phyloP scores from a whole-genome alignment of 2,888 invertebrate genomes.

The Cryptus armator region DNA sequence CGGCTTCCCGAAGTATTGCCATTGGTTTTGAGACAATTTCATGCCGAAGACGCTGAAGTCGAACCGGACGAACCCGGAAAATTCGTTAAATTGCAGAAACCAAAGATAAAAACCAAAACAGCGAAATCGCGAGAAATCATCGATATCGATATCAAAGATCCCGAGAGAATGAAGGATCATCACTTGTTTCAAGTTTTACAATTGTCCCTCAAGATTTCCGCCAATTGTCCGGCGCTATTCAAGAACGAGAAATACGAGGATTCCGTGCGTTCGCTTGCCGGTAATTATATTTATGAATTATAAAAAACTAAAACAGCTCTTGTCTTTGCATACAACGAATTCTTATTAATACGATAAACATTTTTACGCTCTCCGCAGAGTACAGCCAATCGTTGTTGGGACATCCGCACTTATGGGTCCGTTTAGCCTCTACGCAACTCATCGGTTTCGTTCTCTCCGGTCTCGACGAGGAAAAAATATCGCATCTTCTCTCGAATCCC shows the following conservation, averaged over 20 bases:
- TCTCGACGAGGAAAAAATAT: slow-evolving; percentile 87
- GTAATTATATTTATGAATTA: slow-evolving; percentile 68
- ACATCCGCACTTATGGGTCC: slow-evolving; percentile 95
- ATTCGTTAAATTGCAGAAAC: slow-evolving; percentile 77
- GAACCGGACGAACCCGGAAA: slow-evolving; percentile 78
- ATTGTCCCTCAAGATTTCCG: slow-evolving; percentile 89
- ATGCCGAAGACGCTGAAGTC: slow-evolving; percentile 73
- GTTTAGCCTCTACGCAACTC: slow-evolving; percentile 91
- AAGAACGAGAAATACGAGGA: slow-evolving; percentile 86
- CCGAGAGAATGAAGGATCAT: slow-evolving; percentile 90
- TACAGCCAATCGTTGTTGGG: slow-evolving; percentile 90
- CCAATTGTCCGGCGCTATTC: slow-evolving; percentile 88
- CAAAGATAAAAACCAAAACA: slow-evolving; percentile 35
- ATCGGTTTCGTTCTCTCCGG: slow-evolving; percentile 90
- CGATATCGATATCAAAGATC: slow-evolving; percentile 86
- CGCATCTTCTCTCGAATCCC: slow-evolving; percentile 82
- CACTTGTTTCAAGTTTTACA: slow-evolving; percentile 91
- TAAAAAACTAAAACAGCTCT: not conserved
- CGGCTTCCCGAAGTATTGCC: slow-evolving; percentile 89
- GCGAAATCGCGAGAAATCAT: not conserved
- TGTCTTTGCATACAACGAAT: not conserved
- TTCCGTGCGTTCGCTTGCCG: slow-evolving; percentile 85
- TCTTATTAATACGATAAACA: not conserved
- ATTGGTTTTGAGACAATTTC: slow-evolving; percentile 85
- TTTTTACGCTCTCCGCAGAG: slow-evolving; percentile 86